Percentiles rank a stretch among this genome's conserved stretches.
Evolutionary conservation across 2,888 invertebrate genomes (phyloP).

Genomic region (Calliopum simillimum): DNA sequence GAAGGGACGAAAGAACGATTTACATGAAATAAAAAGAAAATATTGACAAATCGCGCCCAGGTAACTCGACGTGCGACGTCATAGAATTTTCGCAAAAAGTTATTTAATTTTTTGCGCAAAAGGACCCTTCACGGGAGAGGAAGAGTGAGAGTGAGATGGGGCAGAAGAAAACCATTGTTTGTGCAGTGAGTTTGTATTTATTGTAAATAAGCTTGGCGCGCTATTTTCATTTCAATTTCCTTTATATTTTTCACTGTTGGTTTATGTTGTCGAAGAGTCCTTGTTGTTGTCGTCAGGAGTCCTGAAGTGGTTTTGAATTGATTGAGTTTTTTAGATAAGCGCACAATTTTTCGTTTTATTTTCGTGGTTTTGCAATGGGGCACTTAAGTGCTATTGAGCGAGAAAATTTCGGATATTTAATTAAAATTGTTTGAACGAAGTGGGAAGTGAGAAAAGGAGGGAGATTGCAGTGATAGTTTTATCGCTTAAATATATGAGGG

Average conservation of each 20-base stretch:
- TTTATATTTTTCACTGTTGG: not conserved
- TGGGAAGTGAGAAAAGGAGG: too few species aligned
- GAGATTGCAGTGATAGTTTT: too few species aligned
- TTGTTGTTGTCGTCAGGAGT: not conserved
- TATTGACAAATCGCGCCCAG: conserved; percentile 20
- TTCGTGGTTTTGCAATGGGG: not conserved
- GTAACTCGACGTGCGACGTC: not conserved
- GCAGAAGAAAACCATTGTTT: conserved; percentile 7
- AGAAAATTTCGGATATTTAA: not conserved
- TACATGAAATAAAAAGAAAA: not conserved
- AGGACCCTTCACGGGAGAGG: not conserved
- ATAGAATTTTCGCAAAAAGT: conserved; percentile 20
- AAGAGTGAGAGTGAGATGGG: not conserved
- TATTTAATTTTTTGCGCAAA: conserved; percentile 21
- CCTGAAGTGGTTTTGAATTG: conserved; percentile 28
- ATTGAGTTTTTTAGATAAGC: conserved; percentile 26
- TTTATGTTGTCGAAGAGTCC: not conserved
- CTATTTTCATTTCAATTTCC: conserved; percentile 27
- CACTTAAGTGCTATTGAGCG: not conserved
- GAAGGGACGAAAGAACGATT: not conserved
- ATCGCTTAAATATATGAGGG: too few species aligned
- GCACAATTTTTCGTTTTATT: not conserved
- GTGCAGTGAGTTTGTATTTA: not conserved
- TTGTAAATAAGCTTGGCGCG: conserved; percentile 27
- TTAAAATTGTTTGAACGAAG: too few species aligned